A percentile compares a stretch with the other conserved stretches of the same genome.
Evolutionary conservation across 1,140 invertebrate genomes (phyloP).

Genomic region (Trichonephila clavipes): DNA sequence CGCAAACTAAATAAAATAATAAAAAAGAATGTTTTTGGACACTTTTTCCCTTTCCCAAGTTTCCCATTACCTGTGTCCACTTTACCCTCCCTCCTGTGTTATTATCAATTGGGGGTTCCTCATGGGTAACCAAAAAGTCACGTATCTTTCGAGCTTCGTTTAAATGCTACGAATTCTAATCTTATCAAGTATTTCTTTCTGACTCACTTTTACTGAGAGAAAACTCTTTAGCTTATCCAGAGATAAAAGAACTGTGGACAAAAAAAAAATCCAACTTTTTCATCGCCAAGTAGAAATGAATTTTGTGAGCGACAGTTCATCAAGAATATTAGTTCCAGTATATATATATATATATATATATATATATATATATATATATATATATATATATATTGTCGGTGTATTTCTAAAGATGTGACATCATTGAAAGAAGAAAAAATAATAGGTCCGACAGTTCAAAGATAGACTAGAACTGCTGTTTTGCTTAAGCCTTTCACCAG

Average conservation of each 20-base stretch:
- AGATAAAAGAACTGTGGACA: slow-evolving; percentile 16
- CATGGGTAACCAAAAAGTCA: slow-evolving; percentile 2
- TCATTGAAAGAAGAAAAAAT: background rate
- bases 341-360: too few relatives aligned
- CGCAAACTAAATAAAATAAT: background rate
- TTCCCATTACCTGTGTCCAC: slow-evolving; percentile 16
- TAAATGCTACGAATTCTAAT: slow-evolving; percentile 53
- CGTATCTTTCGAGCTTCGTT: slow-evolving; percentile 34
- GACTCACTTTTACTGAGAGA: slow-evolving; percentile 9
- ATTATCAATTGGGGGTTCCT: background rate
- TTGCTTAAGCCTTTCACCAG: background rate
- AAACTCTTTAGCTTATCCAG: slow-evolving; percentile 17
- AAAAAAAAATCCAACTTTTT: slow-evolving; percentile 6
- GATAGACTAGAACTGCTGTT: background rate
- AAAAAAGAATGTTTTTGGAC: background rate
- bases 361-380: too few relatives aligned
- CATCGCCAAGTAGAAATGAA: slow-evolving; percentile 13
- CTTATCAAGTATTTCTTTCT: slow-evolving; percentile 28
- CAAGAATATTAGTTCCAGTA: background rate
- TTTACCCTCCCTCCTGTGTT: background rate
- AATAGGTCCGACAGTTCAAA: background rate
- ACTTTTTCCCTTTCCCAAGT: background rate
- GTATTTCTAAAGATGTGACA: background rate
- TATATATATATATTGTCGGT: too few relatives aligned
- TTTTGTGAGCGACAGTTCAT: background rate